Evolutionary conservation across 2,113 vertebrate genomes (phyloP).

Genomic region (Petrocephalus zakoni): DNA sequence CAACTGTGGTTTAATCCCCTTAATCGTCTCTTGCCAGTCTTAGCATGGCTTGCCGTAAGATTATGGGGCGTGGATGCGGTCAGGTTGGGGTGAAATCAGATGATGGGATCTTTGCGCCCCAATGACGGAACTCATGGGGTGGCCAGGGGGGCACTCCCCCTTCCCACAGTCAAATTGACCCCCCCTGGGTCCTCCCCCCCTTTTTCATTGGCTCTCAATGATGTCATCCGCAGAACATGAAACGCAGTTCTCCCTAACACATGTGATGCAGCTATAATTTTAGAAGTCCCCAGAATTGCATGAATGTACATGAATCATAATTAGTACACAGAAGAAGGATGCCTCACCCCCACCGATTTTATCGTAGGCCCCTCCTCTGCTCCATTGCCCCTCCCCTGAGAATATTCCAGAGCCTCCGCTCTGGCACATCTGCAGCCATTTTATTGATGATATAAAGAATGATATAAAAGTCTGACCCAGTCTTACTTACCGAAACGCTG

Average conservation of each 20-base stretch:
- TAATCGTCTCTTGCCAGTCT: slow-evolving; percentile 40
- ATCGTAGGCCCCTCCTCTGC: not conserved
- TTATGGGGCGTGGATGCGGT: not conserved
- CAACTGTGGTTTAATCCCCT: slow-evolving; percentile 19
- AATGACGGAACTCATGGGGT: not conserved
- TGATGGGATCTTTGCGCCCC: not conserved
- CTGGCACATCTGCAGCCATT: not conserved
- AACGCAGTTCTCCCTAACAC: not conserved
- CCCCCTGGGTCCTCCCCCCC: not conserved
- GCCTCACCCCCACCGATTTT: not conserved
- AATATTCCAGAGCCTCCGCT: not conserved
- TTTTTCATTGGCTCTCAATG: not conserved
- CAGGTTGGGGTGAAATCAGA: not conserved
- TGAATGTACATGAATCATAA: not conserved
- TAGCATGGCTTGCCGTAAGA: not conserved
- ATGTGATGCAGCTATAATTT: not conserved
- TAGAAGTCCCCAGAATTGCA: not conserved
- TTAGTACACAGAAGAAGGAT: not conserved
- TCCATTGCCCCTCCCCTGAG: not conserved
- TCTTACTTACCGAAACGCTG: not conserved
- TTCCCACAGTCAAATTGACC: not conserved
- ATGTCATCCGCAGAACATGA: not conserved
- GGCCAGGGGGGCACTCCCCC: not conserved
- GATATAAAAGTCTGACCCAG: not conserved
- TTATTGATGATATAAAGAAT: not conserved